Conservation (phyloP, 1,140 invertebrate genomes). For the Paraescarpia echinospica region DNA sequence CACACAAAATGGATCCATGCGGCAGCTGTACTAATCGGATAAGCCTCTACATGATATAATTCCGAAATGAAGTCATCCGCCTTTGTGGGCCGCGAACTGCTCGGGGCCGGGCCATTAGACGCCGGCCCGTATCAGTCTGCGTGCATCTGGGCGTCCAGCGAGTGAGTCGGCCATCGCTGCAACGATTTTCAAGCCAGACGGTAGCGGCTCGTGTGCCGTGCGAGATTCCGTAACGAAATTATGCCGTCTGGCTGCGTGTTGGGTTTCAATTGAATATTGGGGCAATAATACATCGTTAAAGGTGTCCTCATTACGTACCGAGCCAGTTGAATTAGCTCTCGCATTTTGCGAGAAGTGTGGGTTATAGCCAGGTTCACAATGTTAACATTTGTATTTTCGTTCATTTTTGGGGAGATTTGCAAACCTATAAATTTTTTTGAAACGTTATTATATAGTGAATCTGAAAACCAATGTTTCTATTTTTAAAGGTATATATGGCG, state of each 20-base stretch:
- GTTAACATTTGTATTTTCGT: too few species aligned
- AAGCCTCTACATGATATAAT: background rate
- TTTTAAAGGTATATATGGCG: too few species aligned
- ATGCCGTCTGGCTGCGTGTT: background rate
- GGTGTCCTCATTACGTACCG: background rate
- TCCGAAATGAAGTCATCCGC: background rate
- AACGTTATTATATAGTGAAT: too few species aligned
- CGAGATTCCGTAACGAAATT: background rate
- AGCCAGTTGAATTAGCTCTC: background rate
- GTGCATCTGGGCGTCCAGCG: background rate
- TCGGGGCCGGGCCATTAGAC: background rate
- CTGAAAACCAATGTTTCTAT: too few species aligned
- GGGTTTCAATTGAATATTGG: background rate
- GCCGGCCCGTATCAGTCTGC: background rate
- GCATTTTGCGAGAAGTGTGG: too few species aligned
- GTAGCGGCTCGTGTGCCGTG: background rate
- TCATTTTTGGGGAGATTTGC: too few species aligned
- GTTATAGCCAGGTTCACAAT: too few species aligned
- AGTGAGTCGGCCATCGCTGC: background rate
- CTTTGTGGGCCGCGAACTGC: background rate
- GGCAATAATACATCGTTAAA: background rate
- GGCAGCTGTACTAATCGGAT: background rate
- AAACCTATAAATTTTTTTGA: too few species aligned
- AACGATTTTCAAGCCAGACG: background rate
- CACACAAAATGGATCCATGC: background rate